Evolutionary conservation across 2,113 vertebrate species (phyloP).

Genomic region (Atrichornis clamosus): DNA sequence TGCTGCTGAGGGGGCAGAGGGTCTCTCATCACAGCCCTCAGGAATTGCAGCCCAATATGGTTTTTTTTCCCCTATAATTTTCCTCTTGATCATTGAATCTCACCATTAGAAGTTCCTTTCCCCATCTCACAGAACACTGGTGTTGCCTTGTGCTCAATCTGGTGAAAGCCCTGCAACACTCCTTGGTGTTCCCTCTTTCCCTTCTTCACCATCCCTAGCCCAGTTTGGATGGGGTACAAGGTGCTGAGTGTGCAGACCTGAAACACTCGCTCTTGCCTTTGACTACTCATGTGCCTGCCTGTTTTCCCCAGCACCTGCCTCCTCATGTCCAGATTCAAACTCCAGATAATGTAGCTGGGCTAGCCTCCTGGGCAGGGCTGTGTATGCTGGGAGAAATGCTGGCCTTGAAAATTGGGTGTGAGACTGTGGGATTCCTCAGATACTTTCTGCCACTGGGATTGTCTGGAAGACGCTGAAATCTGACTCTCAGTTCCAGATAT

Average conservation of each 20-base stretch:
- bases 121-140: neutral
- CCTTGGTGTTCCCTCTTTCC: neutral
- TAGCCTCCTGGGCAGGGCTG: constrained; percentile 63
- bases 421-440: constrained; percentile 45
- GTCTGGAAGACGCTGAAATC: neutral
- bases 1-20: neutral
- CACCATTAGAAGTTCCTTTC: neutral
- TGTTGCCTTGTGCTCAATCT: neutral
- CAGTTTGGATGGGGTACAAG: neutral
- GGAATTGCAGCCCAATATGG: neutral
- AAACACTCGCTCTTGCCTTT: constrained; percentile 44
- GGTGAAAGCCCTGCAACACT: neutral
- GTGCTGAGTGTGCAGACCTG: constrained; percentile 58
- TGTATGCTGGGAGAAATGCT: constrained; percentile 44
- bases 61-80: neutral
- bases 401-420: constrained; percentile 24
- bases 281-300: constrained; percentile 64
- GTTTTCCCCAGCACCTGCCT: constrained; percentile 55
- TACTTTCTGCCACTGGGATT: constrained; percentile 1
- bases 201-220: neutral
- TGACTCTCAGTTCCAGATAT: neutral
- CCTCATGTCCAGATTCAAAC: constrained; percentile 61
- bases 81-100: neutral
- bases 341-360: constrained; percentile 43
- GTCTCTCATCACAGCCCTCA: neutral